Base-by-base conservation (phyloP, 2,888 invertebrate species). In the Cerastoderma edule region DNA sequence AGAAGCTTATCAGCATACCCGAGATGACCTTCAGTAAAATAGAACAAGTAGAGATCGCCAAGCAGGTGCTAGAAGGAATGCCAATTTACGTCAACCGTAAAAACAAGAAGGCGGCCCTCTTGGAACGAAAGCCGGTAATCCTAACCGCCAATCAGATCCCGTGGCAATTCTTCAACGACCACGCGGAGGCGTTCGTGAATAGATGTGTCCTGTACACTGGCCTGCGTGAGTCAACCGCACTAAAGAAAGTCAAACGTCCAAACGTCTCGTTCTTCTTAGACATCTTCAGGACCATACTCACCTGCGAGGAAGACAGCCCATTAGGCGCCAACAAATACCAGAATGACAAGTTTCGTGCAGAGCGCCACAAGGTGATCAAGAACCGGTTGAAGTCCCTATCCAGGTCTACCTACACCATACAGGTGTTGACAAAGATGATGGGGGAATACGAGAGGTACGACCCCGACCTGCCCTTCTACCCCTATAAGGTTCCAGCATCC, bases 31-130 rank as follows among this genome's bases (percentile, higher is more conserved):
- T 72, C 13, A 13, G 33, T 16, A 72, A 56, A 44, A 28, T 33
- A 19, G 72, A 72, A 6, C 66, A 66, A 32, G 30, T 72, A 30
- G n/a, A n/a, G n/a, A n/a, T n/a, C n/a, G n/a, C n/a, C n/a, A n/a
- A n/a, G n/a, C n/a, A n/a, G n/a, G n/a, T 72, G 2, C 19, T 24
- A 28, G 66, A 72, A n/a, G 72, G 72, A 4, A n/a, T 35, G 46
- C 22, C 46, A 19, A 46, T 33, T 28, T 19, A 8, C 0, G 66
- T 72, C 32, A 72, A 72, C 44, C 22, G 66, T 3, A 72, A 72
- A 48, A 66, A 66, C 33, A 56, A 60, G n/a, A 8, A 4, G 10
- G 30, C 60, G n/a, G 30, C 27, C 1, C n/a, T 30, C 0, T 22
- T 69, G 8, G 1, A 44, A n/a, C 27, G 69, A n/a, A 60, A 57